A percentile compares a stretch with the other conserved stretches of the same genome.
Conservation (phyloP, 2,113 vertebrate genomes). For the Canis aureus region DNA sequence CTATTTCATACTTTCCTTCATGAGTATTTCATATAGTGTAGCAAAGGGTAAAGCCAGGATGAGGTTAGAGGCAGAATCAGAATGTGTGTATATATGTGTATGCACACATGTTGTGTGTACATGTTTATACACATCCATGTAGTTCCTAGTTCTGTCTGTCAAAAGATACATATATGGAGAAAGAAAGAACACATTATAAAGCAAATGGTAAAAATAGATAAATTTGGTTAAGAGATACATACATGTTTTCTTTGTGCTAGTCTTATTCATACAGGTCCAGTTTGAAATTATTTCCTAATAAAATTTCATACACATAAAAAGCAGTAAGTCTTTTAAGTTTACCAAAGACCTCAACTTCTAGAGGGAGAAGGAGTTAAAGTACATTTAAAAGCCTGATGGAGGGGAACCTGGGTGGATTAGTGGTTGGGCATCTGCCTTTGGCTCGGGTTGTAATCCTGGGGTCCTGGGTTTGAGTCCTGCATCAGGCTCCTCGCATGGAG, state of each 20-base stretch:
- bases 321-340: background rate
- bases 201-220: conserved; percentile 12
- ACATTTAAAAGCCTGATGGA: background rate
- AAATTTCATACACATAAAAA: conserved; percentile 20
- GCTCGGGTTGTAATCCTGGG: no score
- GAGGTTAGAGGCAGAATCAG: background rate
- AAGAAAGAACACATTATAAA: background rate
- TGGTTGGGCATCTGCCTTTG: no score
- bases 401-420: no score
- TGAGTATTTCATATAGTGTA: background rate
- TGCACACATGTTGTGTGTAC: background rate
- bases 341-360: background rate
- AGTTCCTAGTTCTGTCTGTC: background rate
- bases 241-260: background rate
- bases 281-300: background rate
- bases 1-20: background rate
- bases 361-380: background rate
- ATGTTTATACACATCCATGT: background rate
- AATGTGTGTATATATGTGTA: background rate
- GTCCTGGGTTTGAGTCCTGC: no score
- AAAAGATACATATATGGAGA: background rate
- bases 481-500: no score
- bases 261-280: background rate
- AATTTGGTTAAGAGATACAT: background rate
- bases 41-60: background rate